Evolutionary conservation across 1,140 invertebrate genomes (phyloP).

Genomic region (Vollenhovia emeryi): DNA sequence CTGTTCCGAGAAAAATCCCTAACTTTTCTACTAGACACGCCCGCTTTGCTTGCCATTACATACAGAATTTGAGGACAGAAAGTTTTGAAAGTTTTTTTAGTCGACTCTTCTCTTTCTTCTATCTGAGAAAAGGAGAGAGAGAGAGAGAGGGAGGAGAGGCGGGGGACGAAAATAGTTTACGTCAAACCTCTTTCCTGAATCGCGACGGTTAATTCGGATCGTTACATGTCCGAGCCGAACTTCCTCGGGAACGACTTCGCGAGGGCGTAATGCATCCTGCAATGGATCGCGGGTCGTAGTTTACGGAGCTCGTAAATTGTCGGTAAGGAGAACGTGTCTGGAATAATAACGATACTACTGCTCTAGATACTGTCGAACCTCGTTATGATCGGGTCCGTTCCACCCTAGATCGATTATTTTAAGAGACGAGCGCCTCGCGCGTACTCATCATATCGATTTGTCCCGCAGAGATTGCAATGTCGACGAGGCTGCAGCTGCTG

Average conservation of each 20-base stretch:
- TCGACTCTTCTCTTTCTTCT: too few species aligned
- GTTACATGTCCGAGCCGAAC: background rate
- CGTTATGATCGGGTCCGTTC: slow-evolving; percentile 4
- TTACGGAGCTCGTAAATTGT: slow-evolving; percentile 6
- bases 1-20: slow-evolving; percentile 40
- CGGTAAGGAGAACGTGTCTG: slow-evolving; percentile 1
- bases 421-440: background rate
- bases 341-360: background rate
- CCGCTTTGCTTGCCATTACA: background rate
- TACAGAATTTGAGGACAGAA: too few species aligned
- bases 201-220: background rate
- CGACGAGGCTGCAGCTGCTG: slow-evolving; percentile 73
- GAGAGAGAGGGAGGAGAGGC: background rate
- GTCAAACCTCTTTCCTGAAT: background rate
- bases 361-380: slow-evolving; percentile 1
- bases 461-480: slow-evolving; percentile 76
- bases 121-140: too few species aligned
- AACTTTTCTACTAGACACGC: background rate
- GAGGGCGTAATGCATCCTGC: background rate
- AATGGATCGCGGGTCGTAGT: background rate
- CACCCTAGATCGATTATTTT: slow-evolving; percentile 18
- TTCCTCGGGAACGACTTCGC: background rate
- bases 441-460: slow-evolving; percentile 49
- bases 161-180: background rate
- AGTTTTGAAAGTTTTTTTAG: background rate